phyloP scores from a whole-genome alignment of 2,113 vertebrate genomes.

The Prochilodus magdalenae region DNA sequence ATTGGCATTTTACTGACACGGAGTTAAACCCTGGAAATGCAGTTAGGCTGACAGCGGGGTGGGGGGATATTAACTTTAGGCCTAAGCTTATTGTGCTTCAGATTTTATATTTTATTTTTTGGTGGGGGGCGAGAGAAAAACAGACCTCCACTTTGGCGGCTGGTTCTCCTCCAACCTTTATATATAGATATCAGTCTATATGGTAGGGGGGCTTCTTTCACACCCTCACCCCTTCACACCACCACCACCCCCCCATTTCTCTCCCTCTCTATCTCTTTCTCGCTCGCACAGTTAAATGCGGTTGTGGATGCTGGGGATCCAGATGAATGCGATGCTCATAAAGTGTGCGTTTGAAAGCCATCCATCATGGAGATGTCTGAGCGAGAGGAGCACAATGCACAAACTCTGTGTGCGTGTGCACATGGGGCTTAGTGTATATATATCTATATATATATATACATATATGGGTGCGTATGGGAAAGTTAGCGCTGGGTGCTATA shows the following conservation, averaged over 20 bases:
- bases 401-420: constrained; percentile 42
- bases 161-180: constrained; percentile 3
- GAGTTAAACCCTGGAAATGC: constrained; percentile 8
- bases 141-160: background rate
- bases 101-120: background rate
- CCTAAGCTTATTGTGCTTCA: background rate
- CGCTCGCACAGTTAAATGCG: constrained; percentile 53
- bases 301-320: constrained; percentile 60
- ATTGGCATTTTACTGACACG: constrained; percentile 9
- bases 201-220: background rate
- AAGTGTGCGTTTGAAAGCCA: constrained; percentile 63
- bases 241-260: background rate
- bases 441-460: constrained; percentile 7
- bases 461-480: constrained; percentile 7
- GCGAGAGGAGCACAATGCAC: constrained; percentile 55
- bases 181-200: constrained; percentile 14
- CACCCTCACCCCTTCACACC: no score
- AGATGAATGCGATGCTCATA: constrained; percentile 67
- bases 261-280: background rate
- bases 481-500: constrained; percentile 9
- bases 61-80: constrained; percentile 23
- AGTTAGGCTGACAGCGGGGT: constrained; percentile 3
- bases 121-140: background rate
- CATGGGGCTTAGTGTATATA: background rate
- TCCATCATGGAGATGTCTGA: constrained; percentile 61